These are phyloP conservation scores for Scomber colias DNA, from an alignment of 2,113 vertebrate species.

Conservation along the genomic window DNA sequence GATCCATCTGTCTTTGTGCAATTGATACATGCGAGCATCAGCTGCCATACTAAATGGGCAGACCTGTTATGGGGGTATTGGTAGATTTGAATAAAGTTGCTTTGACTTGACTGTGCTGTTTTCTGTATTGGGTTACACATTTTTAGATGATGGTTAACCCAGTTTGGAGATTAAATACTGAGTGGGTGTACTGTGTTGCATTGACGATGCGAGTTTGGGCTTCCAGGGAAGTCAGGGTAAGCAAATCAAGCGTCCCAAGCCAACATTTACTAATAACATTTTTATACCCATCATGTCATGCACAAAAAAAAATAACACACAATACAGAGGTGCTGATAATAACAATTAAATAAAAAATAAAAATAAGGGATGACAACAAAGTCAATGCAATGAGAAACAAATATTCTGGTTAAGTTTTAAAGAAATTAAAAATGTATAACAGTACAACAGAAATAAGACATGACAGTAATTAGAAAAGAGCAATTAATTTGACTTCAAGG, in stretches of 20 bases:
- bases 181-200: background rate
- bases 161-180: background rate
- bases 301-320: too few relatives aligned
- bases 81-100: conserved; percentile 57
- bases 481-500: too few relatives aligned
- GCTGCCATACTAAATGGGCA: background rate
- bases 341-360: too few relatives aligned
- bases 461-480: too few relatives aligned
- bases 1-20: background rate
- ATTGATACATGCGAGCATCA: background rate
- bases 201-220: background rate
- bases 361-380: too few relatives aligned
- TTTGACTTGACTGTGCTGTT: conserved; percentile 20
- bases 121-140: background rate
- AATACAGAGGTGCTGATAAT: too few relatives aligned
- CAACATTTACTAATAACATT: background rate
- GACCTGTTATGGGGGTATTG: background rate
- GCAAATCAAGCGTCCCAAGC: conserved; percentile 42
- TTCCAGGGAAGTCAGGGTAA: background rate
- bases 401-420: too few relatives aligned
- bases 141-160: background rate
- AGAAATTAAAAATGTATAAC: too few relatives aligned
- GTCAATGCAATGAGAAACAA: too few relatives aligned
- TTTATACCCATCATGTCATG: too few relatives aligned
- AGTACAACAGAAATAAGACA: too few relatives aligned